phyloP scores from a whole-genome alignment of 2,113 vertebrate genomes.

The Willisornis vidua region DNA sequence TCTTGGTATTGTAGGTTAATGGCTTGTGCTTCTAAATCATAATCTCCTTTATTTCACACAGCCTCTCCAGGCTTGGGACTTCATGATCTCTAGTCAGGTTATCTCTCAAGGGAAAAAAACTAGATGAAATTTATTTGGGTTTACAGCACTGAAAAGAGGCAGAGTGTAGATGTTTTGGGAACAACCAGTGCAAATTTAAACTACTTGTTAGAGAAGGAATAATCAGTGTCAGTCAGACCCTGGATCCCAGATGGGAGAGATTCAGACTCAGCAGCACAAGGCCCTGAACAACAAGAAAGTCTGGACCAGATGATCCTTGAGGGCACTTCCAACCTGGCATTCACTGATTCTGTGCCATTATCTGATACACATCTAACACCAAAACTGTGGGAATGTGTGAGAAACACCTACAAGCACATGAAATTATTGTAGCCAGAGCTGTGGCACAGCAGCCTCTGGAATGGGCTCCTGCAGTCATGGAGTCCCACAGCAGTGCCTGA shows the following conservation, averaged over 20 bases:
- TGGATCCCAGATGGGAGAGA: neutral
- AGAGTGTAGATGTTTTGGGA: neutral
- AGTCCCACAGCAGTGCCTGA: neutral
- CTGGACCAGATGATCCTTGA: neutral
- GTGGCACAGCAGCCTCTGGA: neutral
- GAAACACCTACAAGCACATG: accelerated
- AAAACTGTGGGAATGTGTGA: neutral
- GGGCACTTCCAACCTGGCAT: neutral
- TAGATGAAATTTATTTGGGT: neutral
- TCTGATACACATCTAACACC: neutral
- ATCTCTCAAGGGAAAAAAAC: neutral
- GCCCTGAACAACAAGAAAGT: neutral
- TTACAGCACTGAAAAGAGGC: neutral
- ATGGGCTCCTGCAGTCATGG: neutral
- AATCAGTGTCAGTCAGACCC: neutral
- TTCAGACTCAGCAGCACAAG: neutral
- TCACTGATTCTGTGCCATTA: neutral
- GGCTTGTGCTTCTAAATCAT: neutral
- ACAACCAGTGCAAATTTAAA: neutral
- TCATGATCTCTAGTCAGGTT: neutral
- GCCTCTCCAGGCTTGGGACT: neutral
- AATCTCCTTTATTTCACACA: neutral
- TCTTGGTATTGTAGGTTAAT: neutral
- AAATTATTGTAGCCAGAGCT: neutral
- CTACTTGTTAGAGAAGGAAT: neutral